Percentiles rank a stretch among this genome's conserved stretches.
These are phyloP conservation scores for Thyatira batis DNA, from an alignment of 2,888 invertebrate species.

Conservation along the genomic window DNA sequence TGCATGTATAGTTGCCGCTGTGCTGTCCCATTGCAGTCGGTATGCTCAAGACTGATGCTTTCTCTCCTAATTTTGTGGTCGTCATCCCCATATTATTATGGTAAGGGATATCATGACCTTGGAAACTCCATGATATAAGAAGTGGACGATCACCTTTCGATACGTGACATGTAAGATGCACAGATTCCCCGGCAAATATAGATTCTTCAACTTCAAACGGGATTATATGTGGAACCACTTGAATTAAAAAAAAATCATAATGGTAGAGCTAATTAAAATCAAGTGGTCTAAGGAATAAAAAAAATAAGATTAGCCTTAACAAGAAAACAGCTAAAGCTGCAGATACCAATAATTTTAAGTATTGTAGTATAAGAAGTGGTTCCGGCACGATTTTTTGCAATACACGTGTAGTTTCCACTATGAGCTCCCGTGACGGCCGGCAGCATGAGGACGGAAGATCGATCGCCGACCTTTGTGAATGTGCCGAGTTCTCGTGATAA, in stretches of 20 bases:
- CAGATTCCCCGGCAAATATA: constrained; percentile 86
- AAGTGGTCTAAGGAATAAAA: constrained; percentile 16
- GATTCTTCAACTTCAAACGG: constrained; percentile 87
- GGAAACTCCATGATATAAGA: constrained; percentile 86
- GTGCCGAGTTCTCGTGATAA: constrained; percentile 73
- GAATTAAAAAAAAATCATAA: constrained; percentile 35
- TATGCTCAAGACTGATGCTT: constrained; percentile 82
- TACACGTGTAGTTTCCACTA: constrained; percentile 83
- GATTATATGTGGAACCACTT: constrained; percentile 84
- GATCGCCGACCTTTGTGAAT: constrained; percentile 68
- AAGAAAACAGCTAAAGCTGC: constrained; percentile 17
- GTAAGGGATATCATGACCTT: constrained; percentile 83
- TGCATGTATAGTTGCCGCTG: constrained; percentile 85
- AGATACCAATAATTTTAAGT: constrained; percentile 79
- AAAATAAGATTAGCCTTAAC: constrained; percentile 25
- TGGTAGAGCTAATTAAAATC: constrained; percentile 3
- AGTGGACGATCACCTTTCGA: constrained; percentile 88
- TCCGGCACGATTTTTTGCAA: constrained; percentile 80
- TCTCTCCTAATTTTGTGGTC: constrained; percentile 79
- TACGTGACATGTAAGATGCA: constrained; percentile 85
- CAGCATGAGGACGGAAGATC: constrained; percentile 76
- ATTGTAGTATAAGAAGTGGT: constrained; percentile 72
- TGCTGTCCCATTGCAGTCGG: constrained; percentile 82
- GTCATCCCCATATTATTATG: constrained; percentile 78
- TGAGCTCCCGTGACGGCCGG: constrained; percentile 76